A percentile compares a stretch with the other conserved stretches of the same genome.
phyloP scores from a whole-genome alignment of 2,888 invertebrate species.

The Nephrotoma guestfalica region DNA sequence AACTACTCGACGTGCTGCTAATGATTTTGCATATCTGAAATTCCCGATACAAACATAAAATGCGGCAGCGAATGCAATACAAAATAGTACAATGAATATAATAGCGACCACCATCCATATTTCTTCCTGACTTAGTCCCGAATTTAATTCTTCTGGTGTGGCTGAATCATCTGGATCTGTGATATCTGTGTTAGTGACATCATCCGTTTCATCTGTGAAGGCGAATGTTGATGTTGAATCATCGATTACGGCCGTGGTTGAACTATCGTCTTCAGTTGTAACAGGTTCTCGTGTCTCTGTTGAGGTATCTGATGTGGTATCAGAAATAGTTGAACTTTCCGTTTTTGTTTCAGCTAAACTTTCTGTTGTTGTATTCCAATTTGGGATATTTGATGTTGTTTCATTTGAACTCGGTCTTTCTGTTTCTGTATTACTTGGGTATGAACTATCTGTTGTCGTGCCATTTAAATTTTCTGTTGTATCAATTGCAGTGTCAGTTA shows the following conservation, averaged over 20 bases:
- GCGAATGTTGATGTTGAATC: background rate
- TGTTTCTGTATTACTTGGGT: background rate
- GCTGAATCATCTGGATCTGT: background rate
- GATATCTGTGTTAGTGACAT: background rate
- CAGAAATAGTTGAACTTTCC: background rate
- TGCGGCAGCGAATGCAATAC: background rate
- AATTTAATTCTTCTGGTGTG: background rate
- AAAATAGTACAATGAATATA: background rate
- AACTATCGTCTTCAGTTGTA: background rate
- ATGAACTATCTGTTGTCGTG: background rate
- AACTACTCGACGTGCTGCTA: background rate
- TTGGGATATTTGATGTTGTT: background rate
- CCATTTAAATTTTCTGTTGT: background rate
- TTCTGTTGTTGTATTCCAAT: background rate
- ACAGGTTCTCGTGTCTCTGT: background rate
- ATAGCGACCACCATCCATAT: background rate
- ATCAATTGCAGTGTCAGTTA: background rate
- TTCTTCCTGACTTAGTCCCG: background rate
- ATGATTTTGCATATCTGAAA: background rate
- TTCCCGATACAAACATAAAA: background rate
- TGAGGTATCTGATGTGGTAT: background rate
- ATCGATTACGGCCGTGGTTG: background rate
- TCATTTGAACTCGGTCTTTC: background rate
- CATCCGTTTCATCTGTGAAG: background rate
- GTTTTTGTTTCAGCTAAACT: background rate